Conservation (phyloP, 2,797 vertebrate species). For the Chrosomus eos region DNA sequence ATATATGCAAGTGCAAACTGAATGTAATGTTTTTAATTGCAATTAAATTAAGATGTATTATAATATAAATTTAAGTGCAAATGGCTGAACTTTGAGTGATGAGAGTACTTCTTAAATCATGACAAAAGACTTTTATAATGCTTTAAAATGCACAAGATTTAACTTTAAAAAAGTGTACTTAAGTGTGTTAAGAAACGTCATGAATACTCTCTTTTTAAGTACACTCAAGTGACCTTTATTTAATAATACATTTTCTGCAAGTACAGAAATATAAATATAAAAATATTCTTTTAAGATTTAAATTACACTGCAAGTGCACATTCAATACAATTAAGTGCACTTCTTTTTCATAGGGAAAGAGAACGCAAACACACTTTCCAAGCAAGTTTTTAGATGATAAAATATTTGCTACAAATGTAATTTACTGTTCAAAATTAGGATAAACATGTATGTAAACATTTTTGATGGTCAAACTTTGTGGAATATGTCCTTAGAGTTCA, state of each 20-base stretch:
- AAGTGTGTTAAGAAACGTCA: background rate
- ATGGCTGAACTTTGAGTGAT: background rate
- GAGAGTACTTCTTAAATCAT: background rate
- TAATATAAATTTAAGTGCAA: background rate
- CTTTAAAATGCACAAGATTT: background rate
- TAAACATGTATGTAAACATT: background rate
- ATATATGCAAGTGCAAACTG: background rate
- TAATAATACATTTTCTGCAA: background rate
- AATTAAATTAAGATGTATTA: background rate
- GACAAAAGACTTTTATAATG: background rate
- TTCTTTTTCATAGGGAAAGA: background rate
- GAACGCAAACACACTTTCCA: background rate
- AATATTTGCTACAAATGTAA: background rate
- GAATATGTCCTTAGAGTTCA: background rate
- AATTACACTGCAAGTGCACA: background rate
- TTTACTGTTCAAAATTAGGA: background rate
- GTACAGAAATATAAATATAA: background rate
- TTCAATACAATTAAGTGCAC: background rate
- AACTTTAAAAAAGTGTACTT: background rate
- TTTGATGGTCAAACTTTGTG: background rate
- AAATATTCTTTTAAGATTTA: background rate
- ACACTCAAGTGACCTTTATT: background rate
- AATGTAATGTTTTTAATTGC: background rate
- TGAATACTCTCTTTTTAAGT: background rate
- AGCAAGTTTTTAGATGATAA: background rate